A percentile compares a stretch with the other conserved stretches of the same genome.
Evolutionary conservation across 2,113 vertebrate genomes (phyloP).

Genomic region (Ramphastos sulfuratus): DNA sequence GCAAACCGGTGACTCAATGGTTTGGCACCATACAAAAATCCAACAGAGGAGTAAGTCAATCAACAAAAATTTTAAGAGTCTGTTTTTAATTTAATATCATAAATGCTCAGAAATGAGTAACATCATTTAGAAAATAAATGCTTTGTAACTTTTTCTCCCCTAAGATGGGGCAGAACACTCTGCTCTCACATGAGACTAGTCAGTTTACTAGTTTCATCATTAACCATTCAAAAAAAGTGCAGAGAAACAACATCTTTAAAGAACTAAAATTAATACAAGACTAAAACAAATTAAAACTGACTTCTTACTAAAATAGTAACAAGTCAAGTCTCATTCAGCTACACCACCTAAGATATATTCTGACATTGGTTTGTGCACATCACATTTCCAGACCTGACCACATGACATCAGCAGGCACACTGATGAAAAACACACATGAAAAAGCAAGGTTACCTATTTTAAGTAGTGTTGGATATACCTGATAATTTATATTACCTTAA

Average conservation of each 20-base stretch:
- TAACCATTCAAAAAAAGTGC: neutral
- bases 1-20: constrained; percentile 24
- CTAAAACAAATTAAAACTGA: neutral
- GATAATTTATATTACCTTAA: neutral
- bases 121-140: neutral
- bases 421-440: neutral
- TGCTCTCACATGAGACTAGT: neutral
- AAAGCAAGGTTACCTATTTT: neutral
- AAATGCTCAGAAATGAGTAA: neutral
- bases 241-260: neutral
- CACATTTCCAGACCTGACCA: neutral
- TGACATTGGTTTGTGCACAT: neutral
- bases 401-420: neutral
- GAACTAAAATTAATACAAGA: neutral
- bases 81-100: neutral
- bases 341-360: neutral
- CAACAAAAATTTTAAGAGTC: constrained; percentile 3
- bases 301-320: neutral
- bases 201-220: neutral
- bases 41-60: constrained; percentile 14
- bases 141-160: neutral
- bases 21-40: neutral
- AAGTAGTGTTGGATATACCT: neutral
- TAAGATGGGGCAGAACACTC: neutral
- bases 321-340: neutral